These are phyloP conservation scores for Fregata magnificens DNA, from an alignment of 2,113 vertebrate genomes.

Conservation along the genomic window DNA sequence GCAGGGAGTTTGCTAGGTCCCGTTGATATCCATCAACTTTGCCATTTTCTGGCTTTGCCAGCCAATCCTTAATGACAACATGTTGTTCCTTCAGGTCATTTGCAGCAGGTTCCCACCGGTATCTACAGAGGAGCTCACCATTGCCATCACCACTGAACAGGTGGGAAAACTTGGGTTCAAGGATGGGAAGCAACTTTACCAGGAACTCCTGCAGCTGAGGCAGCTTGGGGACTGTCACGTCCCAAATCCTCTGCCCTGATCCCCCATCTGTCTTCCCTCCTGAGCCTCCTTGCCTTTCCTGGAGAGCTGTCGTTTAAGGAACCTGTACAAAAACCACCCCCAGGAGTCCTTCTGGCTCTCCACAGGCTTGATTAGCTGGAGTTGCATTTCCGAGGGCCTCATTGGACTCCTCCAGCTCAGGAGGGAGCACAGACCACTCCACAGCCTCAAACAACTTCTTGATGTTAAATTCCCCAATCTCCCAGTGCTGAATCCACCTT, in stretches of 20 bases:
- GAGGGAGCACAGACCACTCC: conserved; percentile 6
- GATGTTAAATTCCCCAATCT: conserved; percentile 56
- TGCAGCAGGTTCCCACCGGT: rapidly evolving
- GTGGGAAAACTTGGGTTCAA: neutral
- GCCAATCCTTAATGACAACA: neutral
- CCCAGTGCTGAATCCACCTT: conserved; percentile 49
- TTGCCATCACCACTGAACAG: neutral
- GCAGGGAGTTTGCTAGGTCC: neutral
- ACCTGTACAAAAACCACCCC: neutral
- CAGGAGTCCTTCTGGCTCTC: neutral
- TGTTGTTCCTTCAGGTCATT: neutral
- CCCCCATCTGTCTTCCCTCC: neutral
- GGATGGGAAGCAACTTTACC: neutral
- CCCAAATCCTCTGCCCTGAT: neutral
- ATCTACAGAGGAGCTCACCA: neutral
- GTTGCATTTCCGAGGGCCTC: neutral
- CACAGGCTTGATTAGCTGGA: neutral
- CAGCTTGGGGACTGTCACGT: neutral
- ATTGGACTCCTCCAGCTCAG: neutral
- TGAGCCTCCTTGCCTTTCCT: neutral
- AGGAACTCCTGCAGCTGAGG: neutral
- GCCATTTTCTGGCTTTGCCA: neutral
- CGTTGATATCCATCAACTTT: neutral
- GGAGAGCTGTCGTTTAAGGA: neutral
- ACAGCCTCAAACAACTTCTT: conserved; percentile 47